A percentile compares a stretch with the other conserved stretches of the same genome.
phyloP scores from a whole-genome alignment of 2,888 invertebrate genomes.

The Caenorhabditis plicata region DNA sequence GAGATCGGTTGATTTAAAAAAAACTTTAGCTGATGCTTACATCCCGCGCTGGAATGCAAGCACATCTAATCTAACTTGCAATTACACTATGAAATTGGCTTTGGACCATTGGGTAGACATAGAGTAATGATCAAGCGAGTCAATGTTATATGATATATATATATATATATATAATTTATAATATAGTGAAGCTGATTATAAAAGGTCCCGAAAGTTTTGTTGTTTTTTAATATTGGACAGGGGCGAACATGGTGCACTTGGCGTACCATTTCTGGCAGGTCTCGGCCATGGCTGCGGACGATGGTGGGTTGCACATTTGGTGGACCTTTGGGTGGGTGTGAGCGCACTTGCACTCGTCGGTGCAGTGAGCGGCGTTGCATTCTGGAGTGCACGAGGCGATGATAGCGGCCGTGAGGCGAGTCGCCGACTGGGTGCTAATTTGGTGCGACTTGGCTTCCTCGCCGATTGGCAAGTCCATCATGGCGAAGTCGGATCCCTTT shows the following conservation, averaged over 20 bases:
- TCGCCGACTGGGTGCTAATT: conserved; percentile 9
- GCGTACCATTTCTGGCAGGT: conserved; percentile 58
- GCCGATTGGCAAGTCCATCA: conserved; percentile 46
- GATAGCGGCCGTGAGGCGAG: conserved; percentile 47
- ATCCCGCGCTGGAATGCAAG: too few relatives aligned
- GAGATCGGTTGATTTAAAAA: conserved; percentile 32
- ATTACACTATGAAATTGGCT: conserved; percentile 31
- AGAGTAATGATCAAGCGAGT: conserved; percentile 4
- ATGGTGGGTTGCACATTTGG: conserved; percentile 59
- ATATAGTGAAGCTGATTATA: neutral
- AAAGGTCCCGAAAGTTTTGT: too few relatives aligned
- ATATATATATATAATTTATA: conserved; percentile 26
- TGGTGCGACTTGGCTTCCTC: conserved; percentile 21
- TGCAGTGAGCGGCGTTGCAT: conserved; percentile 51
- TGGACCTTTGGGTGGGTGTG: conserved; percentile 56
- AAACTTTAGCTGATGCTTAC: too few relatives aligned
- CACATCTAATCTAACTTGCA: too few relatives aligned
- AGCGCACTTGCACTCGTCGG: conserved; percentile 55
- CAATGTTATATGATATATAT: conserved; percentile 19
- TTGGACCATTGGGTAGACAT: conserved; percentile 3
- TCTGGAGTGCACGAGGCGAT: conserved; percentile 53
- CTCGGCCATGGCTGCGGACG: conserved; percentile 45
- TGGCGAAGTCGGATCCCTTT: conserved; percentile 38
- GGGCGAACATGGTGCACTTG: conserved; percentile 59
- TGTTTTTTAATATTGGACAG: conserved; percentile 52